Conservation (phyloP, 64 coral and sea anemone genomes). For the Stichodactyla helianthus region DNA sequence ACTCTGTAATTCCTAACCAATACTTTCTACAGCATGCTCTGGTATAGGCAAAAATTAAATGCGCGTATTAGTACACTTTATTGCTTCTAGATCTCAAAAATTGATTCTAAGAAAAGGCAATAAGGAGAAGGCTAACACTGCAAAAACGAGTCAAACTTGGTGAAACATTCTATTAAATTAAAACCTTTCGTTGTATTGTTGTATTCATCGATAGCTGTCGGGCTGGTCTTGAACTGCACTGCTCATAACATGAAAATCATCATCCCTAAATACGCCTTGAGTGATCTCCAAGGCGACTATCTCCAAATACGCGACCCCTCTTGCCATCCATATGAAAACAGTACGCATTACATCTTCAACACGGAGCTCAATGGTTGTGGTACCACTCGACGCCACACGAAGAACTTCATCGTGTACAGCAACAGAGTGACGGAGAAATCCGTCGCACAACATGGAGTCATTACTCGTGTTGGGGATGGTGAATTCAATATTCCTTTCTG, state of each 20-base stretch:
- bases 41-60: too few species aligned
- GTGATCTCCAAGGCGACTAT: constrained; percentile 50
- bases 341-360: constrained; percentile 55
- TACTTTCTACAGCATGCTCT: too few species aligned
- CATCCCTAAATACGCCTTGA: constrained; percentile 52
- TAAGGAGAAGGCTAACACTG: too few species aligned
- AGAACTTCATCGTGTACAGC: constrained; percentile 57
- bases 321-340: constrained; percentile 31
- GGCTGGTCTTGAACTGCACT: constrained; percentile 50
- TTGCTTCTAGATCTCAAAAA: too few species aligned
- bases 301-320: constrained; percentile 26
- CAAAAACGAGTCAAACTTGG: too few species aligned
- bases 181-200: not conserved
- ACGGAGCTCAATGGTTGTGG: constrained; percentile 42
- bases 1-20: not conserved
- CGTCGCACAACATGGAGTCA: constrained; percentile 18
- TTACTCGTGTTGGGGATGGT: constrained; percentile 45
- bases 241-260: constrained; percentile 46
- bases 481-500: constrained; percentile 66
- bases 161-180: too few species aligned
- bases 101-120: too few species aligned
- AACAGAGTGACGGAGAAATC: constrained; percentile 45
- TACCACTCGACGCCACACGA: constrained; percentile 43
- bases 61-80: too few species aligned
- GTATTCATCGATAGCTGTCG: constrained; percentile 10